Evolutionary conservation across 2,797 vertebrate genomes (phyloP).

Genomic region (Rhadinocentrus ornatus): DNA sequence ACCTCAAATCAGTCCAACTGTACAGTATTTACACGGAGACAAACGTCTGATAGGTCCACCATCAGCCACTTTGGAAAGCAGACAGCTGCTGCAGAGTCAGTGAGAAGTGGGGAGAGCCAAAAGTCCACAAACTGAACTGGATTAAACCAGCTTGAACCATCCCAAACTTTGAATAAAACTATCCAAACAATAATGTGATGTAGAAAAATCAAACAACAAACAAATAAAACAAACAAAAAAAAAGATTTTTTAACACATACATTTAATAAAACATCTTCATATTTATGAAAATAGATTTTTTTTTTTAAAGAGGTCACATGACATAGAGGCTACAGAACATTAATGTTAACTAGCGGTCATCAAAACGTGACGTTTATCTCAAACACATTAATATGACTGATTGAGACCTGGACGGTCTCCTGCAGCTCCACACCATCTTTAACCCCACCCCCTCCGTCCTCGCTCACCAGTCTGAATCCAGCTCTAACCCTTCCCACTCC

Average conservation of each 20-base stretch:
- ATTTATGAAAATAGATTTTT: too few species aligned
- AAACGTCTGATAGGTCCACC: slow-evolving; percentile 26
- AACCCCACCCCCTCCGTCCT: not conserved
- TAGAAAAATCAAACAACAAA: not conserved
- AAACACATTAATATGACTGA: not conserved
- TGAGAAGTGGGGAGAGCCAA: slow-evolving; percentile 22
- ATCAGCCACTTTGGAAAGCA: slow-evolving; percentile 42
- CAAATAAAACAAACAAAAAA: not conserved
- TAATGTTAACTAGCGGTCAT: too few species aligned
- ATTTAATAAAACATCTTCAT: too few species aligned
- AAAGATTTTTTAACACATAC: not conserved
- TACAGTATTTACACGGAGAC: slow-evolving; percentile 82
- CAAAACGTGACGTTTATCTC: too few species aligned
- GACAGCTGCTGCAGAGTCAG: not conserved
- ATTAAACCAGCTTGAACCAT: not conserved
- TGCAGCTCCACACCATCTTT: not conserved
- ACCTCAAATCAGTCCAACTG: slow-evolving; percentile 68
- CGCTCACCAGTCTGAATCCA: not conserved
- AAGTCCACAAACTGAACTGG: not conserved
- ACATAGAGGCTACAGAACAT: too few species aligned
- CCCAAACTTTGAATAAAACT: not conserved
- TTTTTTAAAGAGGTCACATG: too few species aligned
- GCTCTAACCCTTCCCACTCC: not conserved
- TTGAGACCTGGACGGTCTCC: not conserved
- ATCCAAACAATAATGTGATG: too few species aligned